Conservation (phyloP, 2,113 vertebrate species). For the Ameiurus melas region DNA sequence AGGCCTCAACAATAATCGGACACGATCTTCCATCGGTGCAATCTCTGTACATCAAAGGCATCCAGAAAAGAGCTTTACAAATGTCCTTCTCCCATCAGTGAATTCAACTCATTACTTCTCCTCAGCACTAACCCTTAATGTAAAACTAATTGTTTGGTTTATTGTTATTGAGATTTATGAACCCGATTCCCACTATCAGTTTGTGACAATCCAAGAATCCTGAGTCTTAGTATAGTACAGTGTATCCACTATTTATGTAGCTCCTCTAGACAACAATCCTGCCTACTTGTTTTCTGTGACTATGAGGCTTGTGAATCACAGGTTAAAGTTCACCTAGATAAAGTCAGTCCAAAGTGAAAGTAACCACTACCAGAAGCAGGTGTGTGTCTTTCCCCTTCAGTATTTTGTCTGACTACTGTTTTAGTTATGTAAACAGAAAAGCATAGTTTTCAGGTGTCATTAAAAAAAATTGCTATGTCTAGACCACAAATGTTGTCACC, state of each 20-base stretch:
- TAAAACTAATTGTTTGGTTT: background rate
- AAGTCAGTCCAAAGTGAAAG: background rate
- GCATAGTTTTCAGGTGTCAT: background rate
- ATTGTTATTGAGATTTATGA: background rate
- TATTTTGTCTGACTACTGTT: conserved; percentile 3
- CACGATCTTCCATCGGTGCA: background rate
- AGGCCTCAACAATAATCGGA: background rate
- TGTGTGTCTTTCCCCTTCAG: background rate
- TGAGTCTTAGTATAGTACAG: background rate
- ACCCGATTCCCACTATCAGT: too few species aligned
- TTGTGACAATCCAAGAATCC: too few species aligned
- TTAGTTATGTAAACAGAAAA: background rate
- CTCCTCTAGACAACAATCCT: background rate
- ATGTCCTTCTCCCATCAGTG: background rate
- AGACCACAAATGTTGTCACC: background rate
- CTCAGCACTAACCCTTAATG: too few species aligned
- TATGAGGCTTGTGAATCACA: background rate
- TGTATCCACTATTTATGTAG: background rate
- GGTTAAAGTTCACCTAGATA: background rate
- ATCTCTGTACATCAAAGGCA: background rate
- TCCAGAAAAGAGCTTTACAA: background rate
- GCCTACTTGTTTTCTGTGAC: background rate
- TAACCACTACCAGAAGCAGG: background rate
- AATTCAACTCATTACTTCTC: background rate
- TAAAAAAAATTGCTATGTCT: background rate